Base-by-base conservation (phyloP, 2,797 vertebrate genomes). In the Pagetopsis macropterus region DNA sequence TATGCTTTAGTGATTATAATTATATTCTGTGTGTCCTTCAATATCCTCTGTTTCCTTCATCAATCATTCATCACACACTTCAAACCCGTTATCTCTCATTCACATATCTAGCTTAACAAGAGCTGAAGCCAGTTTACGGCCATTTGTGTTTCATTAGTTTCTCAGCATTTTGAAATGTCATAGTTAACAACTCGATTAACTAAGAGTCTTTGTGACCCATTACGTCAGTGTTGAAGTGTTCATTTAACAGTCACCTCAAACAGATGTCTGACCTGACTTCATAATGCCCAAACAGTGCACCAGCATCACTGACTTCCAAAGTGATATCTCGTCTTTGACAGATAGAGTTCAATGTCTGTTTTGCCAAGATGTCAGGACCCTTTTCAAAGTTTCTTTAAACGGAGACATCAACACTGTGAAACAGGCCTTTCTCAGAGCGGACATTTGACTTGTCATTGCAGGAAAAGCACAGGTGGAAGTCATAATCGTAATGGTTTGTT, bases 311-410 rank as follows among this genome's bases (percentile, higher is more conserved):
- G 66, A 71, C 27, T 65, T 70, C 15, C 46, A 64, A 27, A 51
- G 54, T 21, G 50, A 70, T 21, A 45, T n/a, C 27, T 64, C 15
- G 31, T 19, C 65, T 67, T 70, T 70, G 67, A 77, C 74, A 72
- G 72, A 75, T 17, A 74, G 70, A 76, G 81, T 84, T 76, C 66
- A 57, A 65, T 11, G 17, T 59, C 54, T 66, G 65, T 54, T 76
- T 81, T 59, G 5, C 49, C 67, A 60, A 50, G 7, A 63, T 55
- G 63, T 62, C 37, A 33, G 55, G 63, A 52, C 21, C 5, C 8
- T 48, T 63, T 55, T 58, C 6, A 23, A 56, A 43, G 50, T 61
- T 33, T n/a, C 13, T 64, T 66, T 54, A 10, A 72, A 57, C 44
- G 1, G 52, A 72, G 16, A 74, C 27, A 10, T 59, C 49, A 54